Base-by-base conservation (phyloP, 2,113 vertebrate genomes). In the Euleptes europaea region DNA sequence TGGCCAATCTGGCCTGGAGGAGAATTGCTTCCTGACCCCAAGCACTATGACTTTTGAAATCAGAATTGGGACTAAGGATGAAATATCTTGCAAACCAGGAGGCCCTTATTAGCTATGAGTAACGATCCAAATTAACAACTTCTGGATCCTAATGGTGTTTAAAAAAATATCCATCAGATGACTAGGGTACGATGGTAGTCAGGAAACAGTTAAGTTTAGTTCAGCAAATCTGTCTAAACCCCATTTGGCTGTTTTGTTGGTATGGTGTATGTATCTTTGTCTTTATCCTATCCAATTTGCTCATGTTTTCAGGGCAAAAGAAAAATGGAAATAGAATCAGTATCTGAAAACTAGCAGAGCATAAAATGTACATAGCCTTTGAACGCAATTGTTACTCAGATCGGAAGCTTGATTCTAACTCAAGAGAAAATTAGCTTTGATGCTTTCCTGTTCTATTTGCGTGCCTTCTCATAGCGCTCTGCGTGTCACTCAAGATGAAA, bases 401-500 rank as follows among this genome's bases (percentile, higher is more conserved):
- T 90, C 67, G 79, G 89, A 93, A 93, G 84, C 78, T 67, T 23
- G 1, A 65, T 28, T 86, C 75, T 81, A 87, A 88, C 85, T 91
- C 38, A 28, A 82, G 89, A 79, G 85, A 51, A 89, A 51, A 47
- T 49, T 60, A 80, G 38, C 76, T 90, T 84, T 82, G 89, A 90
- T 86, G 63, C 54, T 89, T 92, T 63, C 81, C 91, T 83, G 75
- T 83, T 80, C 83, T 88, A 84, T 90, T 94, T 91, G 65, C 80
- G 71, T 83, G 82, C 85, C 75, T 92, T 70, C 54, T 90, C 87
- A 65, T 71, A 92, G 81, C 90, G 91, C 72, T 91, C 84, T 81
- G 80, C 73, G 6, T 90, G 91, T 92, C 93, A 93, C 66, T 87
- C 0, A 3, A 80, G 84, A 94, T 94, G 89, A 93, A 94, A 92